Percentiles rank a stretch among this genome's conserved stretches.
These are phyloP conservation scores for Phymastichus coffea DNA, from an alignment of 1,140 invertebrate genomes.

Conservation along the genomic window DNA sequence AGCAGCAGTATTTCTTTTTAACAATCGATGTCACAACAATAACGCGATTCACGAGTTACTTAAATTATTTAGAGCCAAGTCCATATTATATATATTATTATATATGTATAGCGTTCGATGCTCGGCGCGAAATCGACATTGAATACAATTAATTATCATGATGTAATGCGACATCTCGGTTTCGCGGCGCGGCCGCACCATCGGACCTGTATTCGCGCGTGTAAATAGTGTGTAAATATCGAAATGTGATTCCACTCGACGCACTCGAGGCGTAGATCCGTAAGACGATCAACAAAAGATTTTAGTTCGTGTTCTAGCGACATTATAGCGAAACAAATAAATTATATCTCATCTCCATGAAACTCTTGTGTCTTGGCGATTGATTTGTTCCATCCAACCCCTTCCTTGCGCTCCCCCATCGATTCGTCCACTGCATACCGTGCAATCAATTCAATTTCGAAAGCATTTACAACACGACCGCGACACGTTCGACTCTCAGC, in stretches of 20 bases:
- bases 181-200: too few species aligned
- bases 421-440: too few species aligned
- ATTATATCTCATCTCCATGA: conserved; percentile 48
- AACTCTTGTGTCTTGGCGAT: background rate
- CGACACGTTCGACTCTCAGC: too few species aligned
- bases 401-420: background rate
- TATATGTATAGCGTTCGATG: too few species aligned
- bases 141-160: too few species aligned
- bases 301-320: conserved; percentile 55
- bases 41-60: conserved; percentile 32
- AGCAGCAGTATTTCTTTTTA: conserved; percentile 52
- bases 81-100: too few species aligned
- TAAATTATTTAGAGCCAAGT: conserved; percentile 52
- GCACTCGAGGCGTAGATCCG: conserved; percentile 45
- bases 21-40: conserved; percentile 43
- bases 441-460: too few species aligned
- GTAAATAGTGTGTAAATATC: conserved; percentile 54
- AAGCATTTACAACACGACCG: too few species aligned
- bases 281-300: conserved; percentile 43
- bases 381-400: background rate
- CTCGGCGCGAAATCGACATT: too few species aligned
- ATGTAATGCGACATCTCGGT: too few species aligned
- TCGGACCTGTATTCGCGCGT: too few species aligned
- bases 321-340: conserved; percentile 53
- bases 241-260: conserved; percentile 54